Percentiles rank a stretch among this genome's conserved stretches.
These are phyloP conservation scores for Progne subis DNA, from an alignment of 2,113 vertebrate genomes.

Conservation along the genomic window DNA sequence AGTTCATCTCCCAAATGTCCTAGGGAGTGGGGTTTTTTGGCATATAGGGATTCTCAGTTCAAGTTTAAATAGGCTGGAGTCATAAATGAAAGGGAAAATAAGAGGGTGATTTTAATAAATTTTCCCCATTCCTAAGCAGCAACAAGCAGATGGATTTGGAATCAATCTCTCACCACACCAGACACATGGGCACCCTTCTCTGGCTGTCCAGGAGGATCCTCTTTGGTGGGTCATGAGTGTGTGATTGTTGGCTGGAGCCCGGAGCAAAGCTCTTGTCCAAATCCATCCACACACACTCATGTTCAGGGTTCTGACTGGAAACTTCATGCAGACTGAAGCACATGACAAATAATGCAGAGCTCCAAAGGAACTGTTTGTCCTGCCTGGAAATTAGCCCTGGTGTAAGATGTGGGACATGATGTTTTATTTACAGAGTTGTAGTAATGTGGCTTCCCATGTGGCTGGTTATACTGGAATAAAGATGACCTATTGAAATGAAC, in stretches of 20 bases:
- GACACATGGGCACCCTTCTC: accelerated
- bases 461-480: not conserved
- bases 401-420: not conserved
- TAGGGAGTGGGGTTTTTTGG: not conserved
- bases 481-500: not conserved
- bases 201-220: not conserved
- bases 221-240: not conserved
- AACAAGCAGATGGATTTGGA: not conserved
- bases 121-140: not conserved
- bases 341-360: not conserved
- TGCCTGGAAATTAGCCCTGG: not conserved
- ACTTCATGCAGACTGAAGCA: not conserved
- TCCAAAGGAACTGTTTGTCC: not conserved
- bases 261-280: not conserved
- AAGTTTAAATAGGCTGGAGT: not conserved
- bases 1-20: accelerated
- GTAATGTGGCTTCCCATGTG: not conserved
- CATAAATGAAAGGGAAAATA: not conserved
- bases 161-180: accelerated
- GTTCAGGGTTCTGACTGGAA: not conserved
- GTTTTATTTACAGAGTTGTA: not conserved
- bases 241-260: not conserved
- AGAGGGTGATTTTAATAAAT: not conserved
- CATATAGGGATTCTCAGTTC: not conserved
- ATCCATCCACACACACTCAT: not conserved